Conservation (phyloP, 2,113 vertebrate genomes). For the Tragelaphus imberbis region DNA sequence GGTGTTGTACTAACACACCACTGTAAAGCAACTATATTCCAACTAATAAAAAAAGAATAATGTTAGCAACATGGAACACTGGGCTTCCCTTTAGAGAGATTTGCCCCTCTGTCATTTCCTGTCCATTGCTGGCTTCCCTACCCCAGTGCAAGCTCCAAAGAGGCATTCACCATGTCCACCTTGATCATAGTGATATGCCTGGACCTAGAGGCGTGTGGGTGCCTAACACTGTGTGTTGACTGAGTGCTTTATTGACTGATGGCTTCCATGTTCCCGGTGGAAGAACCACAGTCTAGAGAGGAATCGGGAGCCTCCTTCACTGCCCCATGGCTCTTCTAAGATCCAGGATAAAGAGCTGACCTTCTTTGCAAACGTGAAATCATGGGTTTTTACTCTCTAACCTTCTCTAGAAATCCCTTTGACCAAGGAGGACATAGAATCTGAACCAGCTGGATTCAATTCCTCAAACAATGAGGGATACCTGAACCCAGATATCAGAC, state of each 20-base stretch:
- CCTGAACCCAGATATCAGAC: not conserved
- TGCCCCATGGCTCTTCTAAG: not conserved
- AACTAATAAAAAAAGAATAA: not conserved
- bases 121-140: not conserved
- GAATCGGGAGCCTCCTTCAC: not conserved
- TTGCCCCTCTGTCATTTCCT: not conserved
- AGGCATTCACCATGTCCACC: not conserved
- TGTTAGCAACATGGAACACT: not conserved
- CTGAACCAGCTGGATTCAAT: not conserved
- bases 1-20: not conserved
- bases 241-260: not conserved
- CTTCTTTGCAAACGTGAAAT: not conserved
- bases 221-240: not conserved
- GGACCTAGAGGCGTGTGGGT: too few species aligned
- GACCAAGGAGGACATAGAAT: not conserved
- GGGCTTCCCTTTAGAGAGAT: not conserved
- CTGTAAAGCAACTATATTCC: not conserved
- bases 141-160: not conserved
- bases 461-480: not conserved
- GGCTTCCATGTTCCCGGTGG: too few species aligned
- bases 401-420: not conserved
- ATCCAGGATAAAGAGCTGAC: not conserved
- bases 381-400: not conserved
- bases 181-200: too few species aligned
- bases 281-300: not conserved